Evolutionary conservation across 1,140 invertebrate species (phyloP).

Genomic region (Bradysia coprophila): DNA sequence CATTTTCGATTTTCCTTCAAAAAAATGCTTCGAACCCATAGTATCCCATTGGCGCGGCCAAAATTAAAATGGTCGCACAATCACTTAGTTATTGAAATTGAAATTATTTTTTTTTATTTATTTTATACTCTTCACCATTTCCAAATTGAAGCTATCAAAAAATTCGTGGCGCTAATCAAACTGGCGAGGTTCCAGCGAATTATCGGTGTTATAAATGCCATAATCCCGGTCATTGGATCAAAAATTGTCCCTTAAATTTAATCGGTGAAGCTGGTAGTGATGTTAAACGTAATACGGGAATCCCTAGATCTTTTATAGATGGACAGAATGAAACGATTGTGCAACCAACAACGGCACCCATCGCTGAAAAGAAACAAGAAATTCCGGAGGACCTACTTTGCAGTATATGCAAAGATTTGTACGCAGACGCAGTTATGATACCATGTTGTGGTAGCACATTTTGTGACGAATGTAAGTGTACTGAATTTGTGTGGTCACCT

Average conservation of each 20-base stretch:
- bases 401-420: constrained; percentile 78
- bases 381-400: constrained; percentile 85
- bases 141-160: constrained; percentile 85
- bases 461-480: constrained; percentile 86
- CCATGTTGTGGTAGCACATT: constrained; percentile 95
- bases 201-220: constrained; percentile 90
- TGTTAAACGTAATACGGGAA: constrained; percentile 89
- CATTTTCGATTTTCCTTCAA: no score
- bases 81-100: no score
- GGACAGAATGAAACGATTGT: constrained; percentile 19
- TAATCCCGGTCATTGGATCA: constrained; percentile 88
- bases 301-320: constrained; percentile 91
- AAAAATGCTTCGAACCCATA: no score
- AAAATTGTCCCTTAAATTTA: constrained; percentile 63
- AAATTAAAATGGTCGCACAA: no score
- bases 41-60: no score
- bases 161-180: constrained; percentile 67
- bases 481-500: neutral
- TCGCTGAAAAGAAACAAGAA: constrained; percentile 43
- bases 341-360: constrained; percentile 31
- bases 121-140: no score
- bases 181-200: constrained; percentile 69
- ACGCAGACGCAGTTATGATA: constrained; percentile 90
- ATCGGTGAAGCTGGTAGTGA: constrained; percentile 40
- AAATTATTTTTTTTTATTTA: no score